phyloP scores from a whole-genome alignment of 2,113 vertebrate species.

The Anas platyrhynchos region DNA sequence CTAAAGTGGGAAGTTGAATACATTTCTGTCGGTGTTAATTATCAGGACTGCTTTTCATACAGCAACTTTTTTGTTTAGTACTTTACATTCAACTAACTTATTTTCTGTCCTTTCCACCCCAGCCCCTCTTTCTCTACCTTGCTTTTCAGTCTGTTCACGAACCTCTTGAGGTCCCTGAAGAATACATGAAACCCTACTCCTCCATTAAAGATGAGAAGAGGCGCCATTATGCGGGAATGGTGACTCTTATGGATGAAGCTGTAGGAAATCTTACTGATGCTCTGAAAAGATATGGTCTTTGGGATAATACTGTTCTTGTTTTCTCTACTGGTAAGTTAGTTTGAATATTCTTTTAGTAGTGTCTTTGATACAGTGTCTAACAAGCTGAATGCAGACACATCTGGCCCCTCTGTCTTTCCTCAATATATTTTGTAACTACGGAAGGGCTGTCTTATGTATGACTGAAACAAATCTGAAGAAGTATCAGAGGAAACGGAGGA shows the following conservation, averaged over 20 bases:
- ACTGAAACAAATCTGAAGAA: not conserved
- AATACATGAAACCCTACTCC: slow-evolving; percentile 83
- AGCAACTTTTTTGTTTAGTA: not conserved
- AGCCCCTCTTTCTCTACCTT: slow-evolving; percentile 96
- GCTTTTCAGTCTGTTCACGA: slow-evolving; percentile 91
- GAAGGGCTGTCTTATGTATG: not conserved
- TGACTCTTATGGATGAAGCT: slow-evolving; percentile 93
- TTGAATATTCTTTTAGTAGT: slow-evolving; percentile 14
- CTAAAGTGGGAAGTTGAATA: not conserved
- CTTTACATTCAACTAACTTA: not conserved
- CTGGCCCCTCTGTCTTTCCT: not conserved
- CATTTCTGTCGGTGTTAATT: not conserved
- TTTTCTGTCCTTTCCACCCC: not conserved
- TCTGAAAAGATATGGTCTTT: slow-evolving; percentile 82
- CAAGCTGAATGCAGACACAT: slow-evolving; percentile 3
- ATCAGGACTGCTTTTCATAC: not conserved
- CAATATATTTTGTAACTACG: not conserved
- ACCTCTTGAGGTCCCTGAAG: slow-evolving; percentile 89
- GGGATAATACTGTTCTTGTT: slow-evolving; percentile 90
- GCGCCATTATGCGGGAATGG: slow-evolving; percentile 90
- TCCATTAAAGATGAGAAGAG: slow-evolving; percentile 85
- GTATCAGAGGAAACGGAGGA: not conserved
- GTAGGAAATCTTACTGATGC: slow-evolving; percentile 91
- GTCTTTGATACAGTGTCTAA: not conserved
- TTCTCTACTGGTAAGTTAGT: slow-evolving; percentile 91